Base-by-base conservation (phyloP, 2,888 invertebrate genomes). In the Theodoxus fluviatilis region DNA sequence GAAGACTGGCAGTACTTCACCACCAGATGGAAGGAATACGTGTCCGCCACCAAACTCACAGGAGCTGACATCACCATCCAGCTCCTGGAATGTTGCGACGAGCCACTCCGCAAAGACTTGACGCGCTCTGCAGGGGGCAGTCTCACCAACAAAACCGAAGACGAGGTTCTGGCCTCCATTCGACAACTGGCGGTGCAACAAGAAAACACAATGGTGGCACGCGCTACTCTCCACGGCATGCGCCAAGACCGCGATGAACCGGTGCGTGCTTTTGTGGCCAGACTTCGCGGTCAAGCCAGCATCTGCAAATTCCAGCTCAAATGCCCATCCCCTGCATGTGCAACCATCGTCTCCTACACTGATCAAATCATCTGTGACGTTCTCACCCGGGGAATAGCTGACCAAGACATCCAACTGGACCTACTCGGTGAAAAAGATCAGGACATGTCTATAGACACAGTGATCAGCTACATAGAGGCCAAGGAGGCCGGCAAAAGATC, bases 1-100 rank as follows among this genome's bases (percentile, higher is more conserved):
- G 68, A 68, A 40, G 75, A 74, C 4, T 78, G 75, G 76, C 22
- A 70, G 7, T 78, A 78, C 68, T 75, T 75, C 38, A 15, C 35
- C 2, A 63, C 71, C 18, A 33, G 75, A 4, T 78, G 75, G 77
- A 38, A 65, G 3, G 77, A 78, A 61, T 77, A 79, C 55, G 73
- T 72, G 0, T 57, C 28, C 1, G 77, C 76, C 3, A 78, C 78
- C 3, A 75, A 75, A 28, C 37, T 76, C 0, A 55, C 64, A 0
- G 76, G 72, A 9, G n/a, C 37, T 7, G 73, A 76, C 59, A 63
- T 59, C 1, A 72, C 76, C 2, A 71, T 78, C 22, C 74, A 76
- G 61, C 73, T 78, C 2, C 68, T 75, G 0, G 75, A 78, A 67
- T 77, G 75, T 37, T 78, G 77, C 43, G 74, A 78, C 43, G 75